Evolutionary conservation across 1,140 invertebrate genomes (phyloP).

Genomic region (Trichonephila clavipes): DNA sequence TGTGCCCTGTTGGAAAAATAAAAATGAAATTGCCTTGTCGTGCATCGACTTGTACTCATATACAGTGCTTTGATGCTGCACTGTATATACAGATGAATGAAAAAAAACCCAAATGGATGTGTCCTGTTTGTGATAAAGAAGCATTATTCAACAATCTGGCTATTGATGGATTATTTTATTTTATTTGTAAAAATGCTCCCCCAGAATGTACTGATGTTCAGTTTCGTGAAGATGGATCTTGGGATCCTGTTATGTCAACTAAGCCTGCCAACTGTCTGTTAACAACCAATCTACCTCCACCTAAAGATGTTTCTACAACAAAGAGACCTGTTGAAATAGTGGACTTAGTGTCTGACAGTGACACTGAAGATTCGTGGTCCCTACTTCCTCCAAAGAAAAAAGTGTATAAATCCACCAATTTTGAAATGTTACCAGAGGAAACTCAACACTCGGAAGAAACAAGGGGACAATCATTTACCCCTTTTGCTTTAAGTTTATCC

Average conservation of each 20-base stretch:
- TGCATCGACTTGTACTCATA: slow-evolving; percentile 96
- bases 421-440: slow-evolving; percentile 7
- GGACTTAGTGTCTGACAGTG: slow-evolving; percentile 56
- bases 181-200: slow-evolving; percentile 76
- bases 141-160: slow-evolving; percentile 93
- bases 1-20: slow-evolving; percentile 94
- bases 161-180: slow-evolving; percentile 88
- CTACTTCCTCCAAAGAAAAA: slow-evolving; percentile 37
- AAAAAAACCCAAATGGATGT: slow-evolving; percentile 98
- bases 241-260: slow-evolving; percentile 86
- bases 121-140: slow-evolving; percentile 96
- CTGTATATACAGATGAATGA: slow-evolving; percentile 99
- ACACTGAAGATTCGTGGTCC: slow-evolving; percentile 58
- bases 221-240: slow-evolving; percentile 93
- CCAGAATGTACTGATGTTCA: slow-evolving; percentile 87
- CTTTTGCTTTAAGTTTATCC: background rate
- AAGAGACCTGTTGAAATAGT: slow-evolving; percentile 53
- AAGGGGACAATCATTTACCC: background rate
- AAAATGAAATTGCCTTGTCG: slow-evolving; percentile 94
- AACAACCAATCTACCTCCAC: background rate
- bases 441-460: background rate
- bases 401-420: background rate
- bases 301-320: slow-evolving; percentile 13
- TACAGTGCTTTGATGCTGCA: slow-evolving; percentile 98
- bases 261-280: slow-evolving; percentile 77